A percentile compares a stretch with the other conserved stretches of the same genome.
These are phyloP conservation scores for Panulirus ornatus DNA, from an alignment of 1,140 invertebrate species.

Conservation along the genomic window DNA sequence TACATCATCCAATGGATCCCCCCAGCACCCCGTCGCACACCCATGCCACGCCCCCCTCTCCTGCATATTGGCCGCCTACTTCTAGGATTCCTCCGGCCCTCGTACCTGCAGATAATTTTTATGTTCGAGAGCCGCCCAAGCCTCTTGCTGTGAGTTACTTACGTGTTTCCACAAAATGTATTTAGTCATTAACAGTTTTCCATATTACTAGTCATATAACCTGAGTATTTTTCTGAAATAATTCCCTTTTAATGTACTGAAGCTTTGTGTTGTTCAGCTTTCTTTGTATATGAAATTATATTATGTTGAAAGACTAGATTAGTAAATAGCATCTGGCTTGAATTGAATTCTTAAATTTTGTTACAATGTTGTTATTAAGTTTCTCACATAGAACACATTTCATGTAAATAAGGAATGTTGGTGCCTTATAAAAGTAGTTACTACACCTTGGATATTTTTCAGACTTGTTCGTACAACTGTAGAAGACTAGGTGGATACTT, in stretches of 20 bases:
- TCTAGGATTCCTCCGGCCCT: slow-evolving; percentile 70
- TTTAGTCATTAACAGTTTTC: background rate
- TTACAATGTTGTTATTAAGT: no score
- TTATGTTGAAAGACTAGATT: no score
- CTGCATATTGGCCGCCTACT: slow-evolving; percentile 69
- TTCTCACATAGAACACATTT: no score
- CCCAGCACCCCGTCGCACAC: slow-evolving; percentile 70
- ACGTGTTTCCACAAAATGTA: slow-evolving; percentile 22
- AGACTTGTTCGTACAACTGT: slow-evolving; percentile 74
- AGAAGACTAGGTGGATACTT: slow-evolving; percentile 73
- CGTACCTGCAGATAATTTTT: slow-evolving; percentile 75
- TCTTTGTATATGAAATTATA: background rate
- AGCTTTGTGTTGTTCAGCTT: background rate
- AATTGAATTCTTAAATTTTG: no score
- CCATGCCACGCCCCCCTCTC: slow-evolving; percentile 70
- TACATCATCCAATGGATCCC: slow-evolving; percentile 71
- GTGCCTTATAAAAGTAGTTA: background rate
- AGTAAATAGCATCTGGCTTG: no score
- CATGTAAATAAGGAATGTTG: no score
- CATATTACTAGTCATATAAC: background rate
- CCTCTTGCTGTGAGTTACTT: slow-evolving; percentile 75
- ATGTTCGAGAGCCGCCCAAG: slow-evolving; percentile 72
- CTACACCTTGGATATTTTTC: slow-evolving; percentile 49
- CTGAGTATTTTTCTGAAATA: background rate
- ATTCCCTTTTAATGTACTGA: background rate